Evolutionary conservation across 2,888 invertebrate species (phyloP).

Genomic region (Chelonus formosanus): DNA sequence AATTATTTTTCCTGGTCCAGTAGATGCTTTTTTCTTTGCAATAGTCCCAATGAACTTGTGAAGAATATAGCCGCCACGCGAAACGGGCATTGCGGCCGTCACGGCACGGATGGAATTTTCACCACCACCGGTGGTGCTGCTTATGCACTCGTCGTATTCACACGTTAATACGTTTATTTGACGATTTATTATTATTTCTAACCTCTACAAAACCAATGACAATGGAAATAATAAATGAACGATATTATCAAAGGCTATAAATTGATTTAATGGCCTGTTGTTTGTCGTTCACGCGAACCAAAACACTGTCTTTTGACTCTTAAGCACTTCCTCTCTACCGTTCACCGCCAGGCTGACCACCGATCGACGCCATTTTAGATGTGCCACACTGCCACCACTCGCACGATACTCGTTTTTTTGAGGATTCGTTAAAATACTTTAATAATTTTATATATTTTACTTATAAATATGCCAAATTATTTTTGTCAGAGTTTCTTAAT

Average conservation of each 20-base stretch:
- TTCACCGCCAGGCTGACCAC: slow-evolving; percentile 53
- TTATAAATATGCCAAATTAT: slow-evolving; percentile 4
- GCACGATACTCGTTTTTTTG: slow-evolving; percentile 31
- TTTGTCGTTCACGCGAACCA: slow-evolving; percentile 10
- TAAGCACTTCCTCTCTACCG: slow-evolving; percentile 43
- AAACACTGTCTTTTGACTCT: slow-evolving; percentile 28
- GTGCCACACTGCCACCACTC: slow-evolving; percentile 36
- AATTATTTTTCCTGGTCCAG: slow-evolving; percentile 33
- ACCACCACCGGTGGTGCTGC: slow-evolving; percentile 23
- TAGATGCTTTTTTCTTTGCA: slow-evolving; percentile 29
- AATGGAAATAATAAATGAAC: slow-evolving; percentile 15
- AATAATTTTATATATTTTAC: background rate
- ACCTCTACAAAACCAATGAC: slow-evolving; percentile 14
- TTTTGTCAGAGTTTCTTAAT: background rate
- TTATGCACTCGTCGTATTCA: slow-evolving; percentile 18
- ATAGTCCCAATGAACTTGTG: slow-evolving; percentile 45
- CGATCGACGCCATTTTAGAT: slow-evolving; percentile 62
- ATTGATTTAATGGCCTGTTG: background rate
- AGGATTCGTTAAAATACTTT: slow-evolving; percentile 11
- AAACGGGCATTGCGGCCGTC: slow-evolving; percentile 54
- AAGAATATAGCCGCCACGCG: slow-evolving; percentile 46
- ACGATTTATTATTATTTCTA: background rate
- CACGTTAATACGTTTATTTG: slow-evolving; percentile 11
- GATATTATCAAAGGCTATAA: background rate
- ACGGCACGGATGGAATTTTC: slow-evolving; percentile 21